Evolutionary conservation across 2,888 invertebrate species (phyloP).

Genomic region (Caenorhabditis wallacei): DNA sequence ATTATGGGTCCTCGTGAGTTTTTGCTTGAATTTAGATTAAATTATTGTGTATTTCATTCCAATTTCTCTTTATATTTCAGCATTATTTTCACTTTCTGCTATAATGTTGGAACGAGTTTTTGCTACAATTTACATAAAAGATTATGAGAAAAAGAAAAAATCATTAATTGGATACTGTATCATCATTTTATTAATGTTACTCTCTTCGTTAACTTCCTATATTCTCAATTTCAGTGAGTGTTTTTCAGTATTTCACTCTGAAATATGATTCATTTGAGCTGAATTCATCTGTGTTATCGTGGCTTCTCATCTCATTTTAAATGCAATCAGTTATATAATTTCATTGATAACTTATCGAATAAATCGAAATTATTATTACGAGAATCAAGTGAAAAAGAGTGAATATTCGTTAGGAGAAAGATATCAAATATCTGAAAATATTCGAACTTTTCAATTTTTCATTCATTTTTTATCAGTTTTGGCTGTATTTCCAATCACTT

Average conservation of each 20-base stretch:
- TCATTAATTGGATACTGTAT: slow-evolving; percentile 14
- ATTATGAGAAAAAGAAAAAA: slow-evolving; percentile 38
- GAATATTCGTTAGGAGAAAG: slow-evolving; percentile 16
- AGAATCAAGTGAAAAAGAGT: slow-evolving; percentile 2
- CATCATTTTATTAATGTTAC: slow-evolving; percentile 2
- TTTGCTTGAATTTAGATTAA: no score
- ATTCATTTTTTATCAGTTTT: slow-evolving; percentile 12
- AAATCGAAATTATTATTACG: slow-evolving; percentile 9
- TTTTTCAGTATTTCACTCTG: no score
- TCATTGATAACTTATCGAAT: slow-evolving; percentile 5
- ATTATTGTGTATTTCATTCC: no score
- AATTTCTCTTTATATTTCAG: slow-evolving; percentile 22
- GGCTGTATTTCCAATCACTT: slow-evolving; percentile 13
- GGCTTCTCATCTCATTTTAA: slow-evolving; percentile 24
- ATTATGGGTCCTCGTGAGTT: slow-evolving; percentile 31
- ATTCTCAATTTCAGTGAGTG: slow-evolving; percentile 41
- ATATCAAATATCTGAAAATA: slow-evolving; percentile 30
- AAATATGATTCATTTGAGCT: slow-evolving; percentile 7
- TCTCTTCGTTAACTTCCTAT: slow-evolving; percentile 16
- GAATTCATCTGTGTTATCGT: slow-evolving; percentile 26
- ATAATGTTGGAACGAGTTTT: slow-evolving; percentile 40
- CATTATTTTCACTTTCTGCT: slow-evolving; percentile 30
- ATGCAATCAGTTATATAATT: slow-evolving; percentile 2
- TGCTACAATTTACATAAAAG: slow-evolving; percentile 40
- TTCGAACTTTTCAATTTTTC: slow-evolving; percentile 14